A percentile compares a stretch with the other conserved stretches of the same genome.
Conservation (phyloP, 2,888 invertebrate genomes). For the Eremobia ochroleuca region DNA sequence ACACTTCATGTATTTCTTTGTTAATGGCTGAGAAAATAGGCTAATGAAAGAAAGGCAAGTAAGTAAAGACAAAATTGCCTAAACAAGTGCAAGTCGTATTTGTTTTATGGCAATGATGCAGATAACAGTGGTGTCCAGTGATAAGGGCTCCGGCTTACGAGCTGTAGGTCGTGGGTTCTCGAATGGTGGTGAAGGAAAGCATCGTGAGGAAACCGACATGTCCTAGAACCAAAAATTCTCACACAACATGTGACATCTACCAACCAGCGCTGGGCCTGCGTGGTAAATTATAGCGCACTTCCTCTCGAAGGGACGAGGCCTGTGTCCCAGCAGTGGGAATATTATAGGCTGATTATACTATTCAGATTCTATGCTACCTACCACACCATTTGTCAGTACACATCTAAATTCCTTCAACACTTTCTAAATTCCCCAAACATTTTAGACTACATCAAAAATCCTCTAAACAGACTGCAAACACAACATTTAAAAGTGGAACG, state of each 20-base stretch:
- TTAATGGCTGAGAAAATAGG: background rate
- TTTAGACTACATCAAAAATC: constrained; percentile 34
- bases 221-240: background rate
- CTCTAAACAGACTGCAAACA: constrained; percentile 49
- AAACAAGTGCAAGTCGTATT: background rate
- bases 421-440: constrained; percentile 42
- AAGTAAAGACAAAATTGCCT: background rate
- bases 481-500: constrained; percentile 41
- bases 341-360: background rate
- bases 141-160: background rate
- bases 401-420: constrained; percentile 2
- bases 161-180: background rate
- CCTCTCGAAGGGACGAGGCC: background rate
- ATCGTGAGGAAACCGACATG: background rate
- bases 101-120: too few relatives aligned
- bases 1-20: too few relatives aligned
- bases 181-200: background rate
- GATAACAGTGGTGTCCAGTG: background rate
- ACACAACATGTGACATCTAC: background rate
- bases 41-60: background rate
- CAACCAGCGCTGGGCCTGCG: background rate
- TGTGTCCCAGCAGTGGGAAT: background rate
- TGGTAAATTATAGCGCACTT: background rate
- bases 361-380: background rate
- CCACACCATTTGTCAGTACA: background rate